phyloP scores from a whole-genome alignment of 2,113 vertebrate genomes.

The Eulacestoma nigropectus region DNA sequence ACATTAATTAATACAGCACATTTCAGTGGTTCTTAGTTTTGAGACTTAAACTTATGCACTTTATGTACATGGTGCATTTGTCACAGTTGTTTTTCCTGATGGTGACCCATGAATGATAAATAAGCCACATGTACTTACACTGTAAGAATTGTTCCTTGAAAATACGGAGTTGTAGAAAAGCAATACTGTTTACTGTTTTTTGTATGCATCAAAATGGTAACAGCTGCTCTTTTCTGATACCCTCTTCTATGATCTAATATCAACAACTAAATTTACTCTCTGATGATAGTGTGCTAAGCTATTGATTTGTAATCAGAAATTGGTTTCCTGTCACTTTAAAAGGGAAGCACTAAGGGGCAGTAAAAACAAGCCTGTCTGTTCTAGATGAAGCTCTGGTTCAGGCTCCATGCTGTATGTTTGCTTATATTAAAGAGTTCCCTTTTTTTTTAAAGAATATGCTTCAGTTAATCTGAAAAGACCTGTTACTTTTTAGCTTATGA shows the following conservation, averaged over 20 bases:
- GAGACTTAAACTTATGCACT: background rate
- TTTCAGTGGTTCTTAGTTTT: background rate
- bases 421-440: background rate
- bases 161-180: background rate
- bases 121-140: background rate
- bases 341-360: constrained; percentile 72
- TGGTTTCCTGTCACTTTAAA: constrained; percentile 76
- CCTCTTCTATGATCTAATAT: background rate
- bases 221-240: background rate
- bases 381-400: constrained; percentile 41
- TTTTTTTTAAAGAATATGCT: background rate
- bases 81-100: background rate
- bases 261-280: background rate
- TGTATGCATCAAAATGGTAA: background rate
- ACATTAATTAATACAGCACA: background rate
- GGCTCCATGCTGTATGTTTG: background rate
- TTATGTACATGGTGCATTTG: background rate
- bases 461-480: background rate
- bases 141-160: background rate
- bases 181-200: background rate
- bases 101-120: background rate
- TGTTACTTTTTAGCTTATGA: background rate
- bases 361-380: constrained; percentile 68
- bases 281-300: constrained; percentile 21
- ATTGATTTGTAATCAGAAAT: constrained; percentile 74